Percentiles rank a stretch among this genome's conserved stretches.
Conservation (phyloP, 2,113 vertebrate genomes). For the Pygoscelis antarcticus region DNA sequence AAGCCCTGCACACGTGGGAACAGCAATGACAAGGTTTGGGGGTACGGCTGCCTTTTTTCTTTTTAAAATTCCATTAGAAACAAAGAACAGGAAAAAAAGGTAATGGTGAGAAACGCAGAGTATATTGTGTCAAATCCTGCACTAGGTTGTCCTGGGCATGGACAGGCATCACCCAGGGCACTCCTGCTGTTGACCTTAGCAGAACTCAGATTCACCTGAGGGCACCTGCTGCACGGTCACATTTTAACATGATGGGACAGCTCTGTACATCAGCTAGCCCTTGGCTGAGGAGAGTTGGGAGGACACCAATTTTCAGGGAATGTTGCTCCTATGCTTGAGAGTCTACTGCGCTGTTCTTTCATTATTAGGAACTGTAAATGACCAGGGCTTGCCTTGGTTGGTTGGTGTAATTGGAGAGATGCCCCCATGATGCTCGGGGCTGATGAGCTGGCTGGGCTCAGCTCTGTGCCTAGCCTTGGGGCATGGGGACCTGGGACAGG, state of each 20-base stretch:
- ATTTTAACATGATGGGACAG: not conserved
- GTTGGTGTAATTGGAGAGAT: not conserved
- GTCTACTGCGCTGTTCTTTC: no score
- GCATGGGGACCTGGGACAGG: not conserved
- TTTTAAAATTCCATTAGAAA: not conserved
- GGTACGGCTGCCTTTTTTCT: not conserved
- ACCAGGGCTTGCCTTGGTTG: not conserved
- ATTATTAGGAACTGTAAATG: not conserved
- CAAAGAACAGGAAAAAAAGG: not conserved
- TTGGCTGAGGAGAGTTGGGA: not conserved
- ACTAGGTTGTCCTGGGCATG: no score
- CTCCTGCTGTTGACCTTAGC: not conserved
- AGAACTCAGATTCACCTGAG: not conserved
- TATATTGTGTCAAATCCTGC: not conserved
- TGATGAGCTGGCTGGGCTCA: not conserved
- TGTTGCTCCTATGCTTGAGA: not conserved
- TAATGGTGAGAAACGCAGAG: not conserved
- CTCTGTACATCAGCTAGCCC: not conserved
- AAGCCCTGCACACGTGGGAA: fast-evolving
- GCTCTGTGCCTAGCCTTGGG: not conserved
- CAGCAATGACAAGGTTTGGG: fast-evolving
- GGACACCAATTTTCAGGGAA: not conserved
- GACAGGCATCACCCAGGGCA: not conserved
- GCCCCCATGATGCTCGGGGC: not conserved
- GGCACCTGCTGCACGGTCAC: not conserved